A percentile compares a stretch with the other conserved stretches of the same genome.
Conservation (phyloP, 2,797 vertebrate species). For the Alca torda region DNA sequence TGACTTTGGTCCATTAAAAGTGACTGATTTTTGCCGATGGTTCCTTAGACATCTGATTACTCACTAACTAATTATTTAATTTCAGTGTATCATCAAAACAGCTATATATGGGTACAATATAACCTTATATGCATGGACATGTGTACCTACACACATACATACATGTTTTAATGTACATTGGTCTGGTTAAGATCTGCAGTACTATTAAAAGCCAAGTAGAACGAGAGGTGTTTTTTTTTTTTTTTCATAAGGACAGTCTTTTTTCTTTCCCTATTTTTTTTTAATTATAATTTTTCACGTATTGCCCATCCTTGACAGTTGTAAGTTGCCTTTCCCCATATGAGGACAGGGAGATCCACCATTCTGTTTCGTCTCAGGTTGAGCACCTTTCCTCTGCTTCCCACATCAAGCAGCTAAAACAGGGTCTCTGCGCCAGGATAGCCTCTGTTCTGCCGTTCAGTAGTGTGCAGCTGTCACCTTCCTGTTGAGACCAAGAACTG, state of each 20-base stretch:
- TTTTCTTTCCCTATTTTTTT: not conserved
- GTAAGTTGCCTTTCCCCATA: not conserved
- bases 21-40: not conserved
- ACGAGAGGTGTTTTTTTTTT: not conserved
- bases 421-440: not conserved
- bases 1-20: not conserved
- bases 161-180: not conserved
- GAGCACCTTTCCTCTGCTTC: not conserved
- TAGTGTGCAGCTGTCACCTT: not conserved
- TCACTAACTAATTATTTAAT: not conserved
- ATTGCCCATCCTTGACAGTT: not conserved
- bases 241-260: not conserved
- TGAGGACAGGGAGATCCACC: not conserved
- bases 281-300: not conserved
- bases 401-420: not conserved
- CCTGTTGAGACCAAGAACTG: not conserved
- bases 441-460: not conserved
- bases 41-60: not conserved
- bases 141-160: not conserved
- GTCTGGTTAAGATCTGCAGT: not conserved
- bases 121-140: rapidly evolving
- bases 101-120: not conserved
- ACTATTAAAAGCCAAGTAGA: not conserved
- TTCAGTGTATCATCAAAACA: not conserved
- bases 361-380: not conserved